These are phyloP conservation scores for Chaetorhynchus papuensis DNA, from an alignment of 2,113 vertebrate genomes.

Conservation along the genomic window DNA sequence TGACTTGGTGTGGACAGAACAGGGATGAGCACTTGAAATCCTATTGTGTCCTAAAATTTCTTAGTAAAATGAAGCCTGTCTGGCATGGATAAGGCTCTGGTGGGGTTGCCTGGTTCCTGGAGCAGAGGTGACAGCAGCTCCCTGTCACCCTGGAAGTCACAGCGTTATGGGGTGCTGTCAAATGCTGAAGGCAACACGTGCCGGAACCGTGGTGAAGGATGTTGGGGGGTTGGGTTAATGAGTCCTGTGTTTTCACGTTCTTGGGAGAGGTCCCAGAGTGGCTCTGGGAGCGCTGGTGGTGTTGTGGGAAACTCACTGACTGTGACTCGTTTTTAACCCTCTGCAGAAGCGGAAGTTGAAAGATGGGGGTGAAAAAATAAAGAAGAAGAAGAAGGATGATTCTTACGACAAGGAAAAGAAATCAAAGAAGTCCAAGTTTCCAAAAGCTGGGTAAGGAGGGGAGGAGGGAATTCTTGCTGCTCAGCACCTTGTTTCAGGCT, in stretches of 20 bases:
- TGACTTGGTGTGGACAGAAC: neutral
- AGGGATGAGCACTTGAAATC: neutral
- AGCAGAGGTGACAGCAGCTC: neutral
- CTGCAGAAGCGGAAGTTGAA: conserved; percentile 85
- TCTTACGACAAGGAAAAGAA: conserved; percentile 78
- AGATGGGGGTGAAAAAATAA: conserved; percentile 75
- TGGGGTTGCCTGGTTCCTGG: neutral
- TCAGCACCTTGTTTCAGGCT: neutral
- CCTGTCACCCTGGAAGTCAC: neutral
- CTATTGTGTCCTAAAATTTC: neutral
- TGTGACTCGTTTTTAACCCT: conserved; percentile 37
- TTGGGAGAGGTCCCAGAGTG: neutral
- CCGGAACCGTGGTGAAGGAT: rapidly evolving
- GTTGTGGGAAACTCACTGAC: neutral
- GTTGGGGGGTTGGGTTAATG: neutral
- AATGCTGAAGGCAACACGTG: neutral
- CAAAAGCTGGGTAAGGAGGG: conserved; percentile 78
- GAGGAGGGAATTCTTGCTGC: neutral
- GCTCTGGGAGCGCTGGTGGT: neutral
- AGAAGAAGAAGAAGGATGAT: conserved; percentile 81
- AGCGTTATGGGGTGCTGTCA: neutral
- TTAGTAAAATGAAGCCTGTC: neutral
- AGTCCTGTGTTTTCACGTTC: neutral
- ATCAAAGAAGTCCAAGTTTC: conserved; percentile 74
- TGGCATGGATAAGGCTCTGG: neutral